Percentiles rank a stretch among this genome's conserved stretches.
These are phyloP conservation scores for Ditula angustiorana DNA, from an alignment of 2,888 invertebrate genomes.

Conservation along the genomic window DNA sequence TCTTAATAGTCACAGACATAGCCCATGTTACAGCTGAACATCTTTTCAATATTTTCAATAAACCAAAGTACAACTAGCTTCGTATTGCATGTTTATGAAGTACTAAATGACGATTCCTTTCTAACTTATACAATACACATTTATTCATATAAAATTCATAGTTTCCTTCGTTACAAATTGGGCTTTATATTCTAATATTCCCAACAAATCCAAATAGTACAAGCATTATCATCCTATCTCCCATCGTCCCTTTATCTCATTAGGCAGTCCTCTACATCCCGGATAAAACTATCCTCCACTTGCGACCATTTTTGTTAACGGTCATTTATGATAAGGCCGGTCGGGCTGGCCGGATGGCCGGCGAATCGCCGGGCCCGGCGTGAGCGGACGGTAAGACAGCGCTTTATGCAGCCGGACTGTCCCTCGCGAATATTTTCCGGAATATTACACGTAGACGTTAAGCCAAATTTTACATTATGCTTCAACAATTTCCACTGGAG, in stretches of 20 bases:
- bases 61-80: no score
- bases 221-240: slow-evolving; percentile 7
- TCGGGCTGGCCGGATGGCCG: slow-evolving; percentile 7
- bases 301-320: slow-evolving; percentile 19
- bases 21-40: no score
- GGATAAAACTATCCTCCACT: slow-evolving; percentile 15
- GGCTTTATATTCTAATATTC: not conserved
- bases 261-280: slow-evolving; percentile 1
- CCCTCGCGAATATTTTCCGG: slow-evolving; percentile 49
- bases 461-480: slow-evolving; percentile 39
- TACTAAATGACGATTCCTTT: no score
- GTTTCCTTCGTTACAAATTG: not conserved
- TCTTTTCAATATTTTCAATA: no score
- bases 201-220: not conserved
- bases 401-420: slow-evolving; percentile 42
- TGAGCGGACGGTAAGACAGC: slow-evolving; percentile 30
- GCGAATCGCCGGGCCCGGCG: slow-evolving; percentile 21
- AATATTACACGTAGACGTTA: slow-evolving; percentile 45
- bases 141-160: no score
- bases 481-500: slow-evolving; percentile 37
- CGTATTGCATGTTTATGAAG: no score
- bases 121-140: no score
- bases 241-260: slow-evolving; percentile 10
- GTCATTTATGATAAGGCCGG: slow-evolving; percentile 30
- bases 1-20: no score